Evolutionary conservation across 2,113 vertebrate genomes (phyloP).

Genomic region (Leuciscus idus): DNA sequence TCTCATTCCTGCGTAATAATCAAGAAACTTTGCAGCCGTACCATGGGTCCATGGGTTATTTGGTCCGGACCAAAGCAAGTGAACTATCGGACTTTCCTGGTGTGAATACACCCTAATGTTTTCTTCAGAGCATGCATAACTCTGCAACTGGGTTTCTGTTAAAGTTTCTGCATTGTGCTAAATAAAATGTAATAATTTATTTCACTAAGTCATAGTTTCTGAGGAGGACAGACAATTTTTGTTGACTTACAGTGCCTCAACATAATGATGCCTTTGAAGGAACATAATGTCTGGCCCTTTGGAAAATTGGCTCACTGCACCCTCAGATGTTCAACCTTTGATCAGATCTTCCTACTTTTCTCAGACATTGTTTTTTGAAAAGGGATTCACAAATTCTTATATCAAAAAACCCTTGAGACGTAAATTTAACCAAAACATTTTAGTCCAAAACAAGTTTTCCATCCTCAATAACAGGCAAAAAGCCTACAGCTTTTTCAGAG

Average conservation of each 20-base stretch:
- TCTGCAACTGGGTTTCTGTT: background rate
- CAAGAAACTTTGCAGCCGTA: no score
- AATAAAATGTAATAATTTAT: background rate
- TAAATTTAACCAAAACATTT: background rate
- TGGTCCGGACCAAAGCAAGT: no score
- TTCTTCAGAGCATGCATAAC: background rate
- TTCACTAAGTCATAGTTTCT: background rate
- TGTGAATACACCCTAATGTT: no score
- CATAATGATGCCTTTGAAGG: background rate
- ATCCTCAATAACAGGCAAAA: background rate
- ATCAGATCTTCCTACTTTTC: background rate
- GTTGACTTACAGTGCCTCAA: background rate
- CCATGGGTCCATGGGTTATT: no score
- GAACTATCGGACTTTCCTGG: no score
- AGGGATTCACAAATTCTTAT: background rate
- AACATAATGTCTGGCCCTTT: background rate
- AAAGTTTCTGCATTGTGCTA: background rate
- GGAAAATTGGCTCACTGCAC: background rate
- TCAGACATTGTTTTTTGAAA: background rate
- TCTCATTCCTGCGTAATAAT: no score
- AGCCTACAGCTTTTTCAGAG: background rate
- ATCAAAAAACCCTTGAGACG: slow-evolving; percentile 11
- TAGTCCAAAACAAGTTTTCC: background rate
- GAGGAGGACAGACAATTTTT: no score
- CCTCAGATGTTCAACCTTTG: background rate